phyloP scores from a whole-genome alignment of 1,140 invertebrate genomes.

The Sitobion miscanthi region DNA sequence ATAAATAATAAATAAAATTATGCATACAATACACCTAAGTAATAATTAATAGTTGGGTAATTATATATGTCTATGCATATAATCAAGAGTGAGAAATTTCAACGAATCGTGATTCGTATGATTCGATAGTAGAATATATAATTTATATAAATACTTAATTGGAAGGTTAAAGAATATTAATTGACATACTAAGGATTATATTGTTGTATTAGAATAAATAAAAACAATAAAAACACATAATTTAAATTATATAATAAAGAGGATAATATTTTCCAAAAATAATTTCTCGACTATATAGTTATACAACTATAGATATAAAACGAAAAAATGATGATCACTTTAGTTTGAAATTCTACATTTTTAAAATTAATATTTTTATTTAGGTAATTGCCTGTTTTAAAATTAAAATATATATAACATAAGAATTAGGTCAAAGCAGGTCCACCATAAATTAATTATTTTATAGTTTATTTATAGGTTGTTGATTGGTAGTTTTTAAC shows the following conservation, averaged over 20 bases:
- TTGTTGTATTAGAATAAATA: background rate
- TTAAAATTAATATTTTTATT: background rate
- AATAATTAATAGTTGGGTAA: background rate
- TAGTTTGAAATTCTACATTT: background rate
- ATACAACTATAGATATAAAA: background rate
- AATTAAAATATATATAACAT: background rate
- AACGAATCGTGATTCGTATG: background rate
- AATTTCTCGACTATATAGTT: background rate
- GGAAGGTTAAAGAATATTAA: background rate
- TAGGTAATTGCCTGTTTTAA: background rate
- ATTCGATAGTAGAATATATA: background rate
- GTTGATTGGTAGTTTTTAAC: no score
- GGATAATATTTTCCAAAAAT: background rate
- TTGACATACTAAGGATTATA: background rate
- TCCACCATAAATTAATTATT: background rate
- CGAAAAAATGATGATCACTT: background rate
- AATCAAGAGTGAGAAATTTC: background rate
- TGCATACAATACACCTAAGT: background rate
- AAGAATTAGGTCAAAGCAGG: background rate
- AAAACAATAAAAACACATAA: background rate
- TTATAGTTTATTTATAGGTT: background rate
- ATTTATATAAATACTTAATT: background rate
- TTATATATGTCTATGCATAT: background rate
- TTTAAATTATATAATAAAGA: background rate
- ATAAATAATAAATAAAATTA: conserved; percentile 4